Base-by-base conservation (phyloP, 2,797 vertebrate genomes). In the Parauchenoglanis punctatus region DNA sequence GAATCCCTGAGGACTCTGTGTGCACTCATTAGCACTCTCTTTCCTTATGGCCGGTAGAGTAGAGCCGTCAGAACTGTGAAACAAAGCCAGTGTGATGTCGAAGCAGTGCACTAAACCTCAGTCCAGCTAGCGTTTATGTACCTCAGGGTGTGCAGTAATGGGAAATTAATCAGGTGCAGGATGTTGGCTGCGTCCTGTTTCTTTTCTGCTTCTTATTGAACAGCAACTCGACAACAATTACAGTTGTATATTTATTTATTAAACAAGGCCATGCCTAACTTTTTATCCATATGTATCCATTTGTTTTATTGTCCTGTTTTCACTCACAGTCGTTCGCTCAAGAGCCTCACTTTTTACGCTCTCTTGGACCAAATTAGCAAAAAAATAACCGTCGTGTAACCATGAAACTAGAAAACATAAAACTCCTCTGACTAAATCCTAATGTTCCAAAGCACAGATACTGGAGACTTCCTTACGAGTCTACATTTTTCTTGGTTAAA, bases 21-120 rank as follows among this genome's bases (percentile, higher is more conserved):
- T 83, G 63, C 67, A 28, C 52, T 81, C 87, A 85, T 87, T 87
- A 87, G 25, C 56, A 44, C 52, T 65, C 6, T 40, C 35, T 80
- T n/a, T 84, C 73, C 63, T 78, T 12, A 23, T 59, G 28, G 35
- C 54, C 52, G 18, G 20, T 20, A 18, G 58, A 18, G 80, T n/a
- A 63, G 78, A 23, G 15, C 28, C 56, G 12, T 52, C 81, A 52
- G 54, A 17, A n/a, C 35, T 70, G 49, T 31, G 75, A 56, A 54
- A 54, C 17, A 54, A 76, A 77, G 15, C 46, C 75, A 28, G 49
- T 7, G 7, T 77, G n/a, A 28, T 77, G n/a, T 18, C 46, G 8
- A 72, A 23, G 72, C 44, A 15, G 44, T 11, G 5, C 2, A 4
- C 1, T 35, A 2, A 58, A 12, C 28, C 8, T 20, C 35, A 40